Percentiles rank a stretch among this genome's conserved stretches.
phyloP scores from a whole-genome alignment of 2,888 invertebrate species.

The Halictus ligatus region DNA sequence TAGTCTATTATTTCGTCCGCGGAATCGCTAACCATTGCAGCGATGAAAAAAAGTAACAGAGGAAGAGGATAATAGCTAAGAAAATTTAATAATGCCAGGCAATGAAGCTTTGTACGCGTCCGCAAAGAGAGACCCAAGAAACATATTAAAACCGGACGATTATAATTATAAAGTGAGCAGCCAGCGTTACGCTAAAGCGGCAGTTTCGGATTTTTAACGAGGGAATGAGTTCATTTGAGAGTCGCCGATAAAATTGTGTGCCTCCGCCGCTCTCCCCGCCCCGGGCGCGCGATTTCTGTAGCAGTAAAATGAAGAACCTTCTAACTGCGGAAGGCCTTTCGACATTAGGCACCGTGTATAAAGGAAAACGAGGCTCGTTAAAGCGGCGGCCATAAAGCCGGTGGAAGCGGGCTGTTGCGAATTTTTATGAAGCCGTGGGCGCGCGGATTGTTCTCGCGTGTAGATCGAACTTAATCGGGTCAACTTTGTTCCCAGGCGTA shows the following conservation, averaged over 20 bases:
- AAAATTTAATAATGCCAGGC: too few relatives aligned
- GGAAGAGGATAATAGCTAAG: too few relatives aligned
- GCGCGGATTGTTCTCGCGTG: slow-evolving; percentile 11
- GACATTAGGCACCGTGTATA: neutral
- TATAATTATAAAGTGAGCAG: neutral
- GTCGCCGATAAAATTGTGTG: too few relatives aligned
- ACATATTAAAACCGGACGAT: neutral
- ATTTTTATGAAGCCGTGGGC: neutral
- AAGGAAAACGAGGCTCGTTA: neutral
- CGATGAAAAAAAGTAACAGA: too few relatives aligned
- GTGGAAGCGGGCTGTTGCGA: neutral
- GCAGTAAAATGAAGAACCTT: neutral
- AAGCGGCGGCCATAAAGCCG: neutral
- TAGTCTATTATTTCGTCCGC: too few relatives aligned
- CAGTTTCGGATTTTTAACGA: neutral
- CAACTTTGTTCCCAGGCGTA: slow-evolving; percentile 14
- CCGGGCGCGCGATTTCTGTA: too few relatives aligned
- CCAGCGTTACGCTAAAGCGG: neutral
- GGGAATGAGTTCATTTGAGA: neutral
- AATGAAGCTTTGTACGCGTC: too few relatives aligned
- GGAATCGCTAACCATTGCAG: too few relatives aligned
- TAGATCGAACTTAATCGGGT: slow-evolving; percentile 29
- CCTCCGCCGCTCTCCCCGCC: too few relatives aligned
- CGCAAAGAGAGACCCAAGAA: too few relatives aligned
- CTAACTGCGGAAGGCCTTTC: neutral